These are phyloP conservation scores for Ondatra zibethicus DNA, from an alignment of 2,113 vertebrate species.

Conservation along the genomic window DNA sequence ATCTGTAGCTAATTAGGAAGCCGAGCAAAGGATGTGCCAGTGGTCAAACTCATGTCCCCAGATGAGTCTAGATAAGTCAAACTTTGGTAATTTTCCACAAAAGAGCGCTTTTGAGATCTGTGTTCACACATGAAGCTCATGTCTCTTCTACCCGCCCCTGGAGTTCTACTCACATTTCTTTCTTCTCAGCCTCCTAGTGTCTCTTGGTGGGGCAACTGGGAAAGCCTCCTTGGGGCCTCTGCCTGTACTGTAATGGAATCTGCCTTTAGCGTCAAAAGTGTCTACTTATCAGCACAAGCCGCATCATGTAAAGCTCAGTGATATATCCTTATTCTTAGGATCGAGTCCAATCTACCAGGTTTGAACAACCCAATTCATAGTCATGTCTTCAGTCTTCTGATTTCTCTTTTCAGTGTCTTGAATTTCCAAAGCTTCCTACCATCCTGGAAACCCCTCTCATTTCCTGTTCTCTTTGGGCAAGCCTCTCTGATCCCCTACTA, in stretches of 20 bases:
- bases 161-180: neutral
- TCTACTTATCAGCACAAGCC: neutral
- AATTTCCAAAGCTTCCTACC: neutral
- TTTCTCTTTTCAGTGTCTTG: neutral
- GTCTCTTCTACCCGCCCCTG: accelerated
- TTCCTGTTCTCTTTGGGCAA: neutral
- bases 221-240: neutral
- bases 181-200: neutral
- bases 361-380: neutral
- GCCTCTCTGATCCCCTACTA: neutral
- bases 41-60: neutral
- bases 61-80: neutral
- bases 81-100: neutral
- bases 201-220: neutral
- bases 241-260: neutral
- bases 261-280: neutral
- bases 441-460: neutral
- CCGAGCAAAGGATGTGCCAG: neutral
- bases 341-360: neutral
- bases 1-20: neutral
- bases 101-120: neutral
- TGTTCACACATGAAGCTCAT: accelerated
- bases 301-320: neutral
- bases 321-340: neutral
- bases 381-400: neutral